Evolutionary conservation across 2,888 invertebrate species (phyloP), one percentile per base, ranked within the genome.

Genomic region (Hoplodrina ambigua): DNA sequence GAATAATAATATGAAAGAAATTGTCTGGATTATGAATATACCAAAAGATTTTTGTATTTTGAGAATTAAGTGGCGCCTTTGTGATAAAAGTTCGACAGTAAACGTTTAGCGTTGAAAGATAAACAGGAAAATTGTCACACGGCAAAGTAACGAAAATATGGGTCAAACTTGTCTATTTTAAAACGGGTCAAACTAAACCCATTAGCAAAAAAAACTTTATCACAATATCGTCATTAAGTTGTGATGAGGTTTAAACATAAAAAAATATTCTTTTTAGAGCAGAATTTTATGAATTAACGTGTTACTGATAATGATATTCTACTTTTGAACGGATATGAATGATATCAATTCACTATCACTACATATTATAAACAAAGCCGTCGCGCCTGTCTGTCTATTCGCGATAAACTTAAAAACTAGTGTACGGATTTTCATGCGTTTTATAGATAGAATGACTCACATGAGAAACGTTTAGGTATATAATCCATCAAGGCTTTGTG

Each of bases 141-240:
- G 25, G 19, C 15, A 55, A 55, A 50, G 66, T 66, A 50, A 46
- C n/a, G 25, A 60, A 72, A 67, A 73, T 60, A 60, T 67, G 15
- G 73, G 73, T 59, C 67, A 67, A 72, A 67, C 67, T 67, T 56
- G 59, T 72, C 67, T 67, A 55, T 59, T 72, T 44, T 44, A 59
- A 66, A 66, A 72, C 20, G 20, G 54, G 58, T 13, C 67, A 72
- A 72, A 66, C 66, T 72, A 59, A 66, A 50, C 13, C 49, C 10
- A 44, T 72, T 72, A 55, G 20, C 15, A 19, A 37, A 41, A n/a
- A 41, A 37, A 72, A 67, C 67, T 72, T 72, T 20, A 59, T 17
- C 30, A 67, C 49, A 59, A 67, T 52, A 72, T 56, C 56, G n/a
- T 30, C 55, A 67, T 46, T 67, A 19, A 30, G 50, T 52, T 37